Evolutionary conservation across 2,888 invertebrate genomes (phyloP), one percentile per base, ranked within the genome.

Genomic region (Mylabris sibirica): DNA sequence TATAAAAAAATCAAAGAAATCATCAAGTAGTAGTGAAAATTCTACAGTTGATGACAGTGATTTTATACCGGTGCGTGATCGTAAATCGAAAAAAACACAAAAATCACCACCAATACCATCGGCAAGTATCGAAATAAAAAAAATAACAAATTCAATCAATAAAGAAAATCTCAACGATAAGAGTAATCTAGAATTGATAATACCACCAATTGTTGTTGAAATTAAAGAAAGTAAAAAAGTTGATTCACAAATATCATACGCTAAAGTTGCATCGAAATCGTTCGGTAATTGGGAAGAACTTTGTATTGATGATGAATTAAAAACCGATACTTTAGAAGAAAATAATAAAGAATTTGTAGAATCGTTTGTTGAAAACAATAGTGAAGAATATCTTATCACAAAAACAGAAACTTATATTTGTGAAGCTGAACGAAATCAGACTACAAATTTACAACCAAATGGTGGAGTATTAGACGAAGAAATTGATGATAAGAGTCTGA

Each of bases 161-260:
- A 59, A 26, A 5, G 66, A 66, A 24, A 69, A 66, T 57, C 57
- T 35, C 4, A 62, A 67, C 17, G 67, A 70, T 62, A 59, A 59
- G 2, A 63, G 60, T 14, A 63, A 69, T 59, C 60, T 59, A 60
- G 64, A 60, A 57, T 34, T 57, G 2, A 64, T 66, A 14, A 66
- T 64, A 57, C 41, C 14, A 34, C 14, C n/a, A 2, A 64, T 67
- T 12, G 59, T 64, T 35, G 24, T 60, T 63, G 76, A 77, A 68
- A 12, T 60, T 30, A 78, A 76, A 67, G 77, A 77, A 62, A 79
- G 77, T 64, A 79, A 79, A 69, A 77, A 78, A 60, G 80, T 80
- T 8, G 67, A 67, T n/a, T 65, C 78, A 14, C 30, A 65, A 34
- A 69, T 80, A 53, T 79, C 79, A 11, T 79, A 78, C 71, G 79